Conservation (phyloP, 2,888 invertebrate species). For the Drosophila nr. perissopoda region DNA sequence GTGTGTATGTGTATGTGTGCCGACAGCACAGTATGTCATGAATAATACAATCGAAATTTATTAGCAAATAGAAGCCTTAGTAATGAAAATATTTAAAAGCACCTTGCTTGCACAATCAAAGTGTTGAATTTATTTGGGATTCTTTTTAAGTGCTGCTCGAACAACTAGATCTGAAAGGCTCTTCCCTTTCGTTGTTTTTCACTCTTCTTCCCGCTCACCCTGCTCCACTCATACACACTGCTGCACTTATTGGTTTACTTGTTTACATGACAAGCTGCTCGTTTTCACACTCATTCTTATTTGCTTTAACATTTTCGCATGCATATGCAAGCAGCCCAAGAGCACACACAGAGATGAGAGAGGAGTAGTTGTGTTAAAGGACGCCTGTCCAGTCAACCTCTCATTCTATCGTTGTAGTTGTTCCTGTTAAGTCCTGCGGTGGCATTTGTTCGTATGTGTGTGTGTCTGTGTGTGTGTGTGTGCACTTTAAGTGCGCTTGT, state of each 20-base stretch:
- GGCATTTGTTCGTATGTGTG: constrained; percentile 47
- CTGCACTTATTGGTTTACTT: constrained; percentile 79
- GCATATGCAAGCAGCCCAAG: constrained; percentile 76
- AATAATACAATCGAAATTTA: constrained; percentile 36
- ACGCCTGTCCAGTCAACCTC: constrained; percentile 39
- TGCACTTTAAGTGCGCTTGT: constrained; percentile 76
- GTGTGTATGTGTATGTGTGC: neutral
- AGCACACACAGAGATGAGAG: constrained; percentile 36
- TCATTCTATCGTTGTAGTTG: constrained; percentile 49
- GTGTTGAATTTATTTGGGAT: constrained; percentile 35
- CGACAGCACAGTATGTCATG: constrained; percentile 13
- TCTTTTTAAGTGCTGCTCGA: constrained; percentile 24
- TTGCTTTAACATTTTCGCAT: constrained; percentile 80
- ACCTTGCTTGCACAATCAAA: constrained; percentile 25
- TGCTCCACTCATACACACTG: constrained; percentile 23
- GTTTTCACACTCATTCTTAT: constrained; percentile 81
- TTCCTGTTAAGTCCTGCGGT: constrained; percentile 71
- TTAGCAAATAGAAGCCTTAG: constrained; percentile 18
- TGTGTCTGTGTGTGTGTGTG: constrained; percentile 39
- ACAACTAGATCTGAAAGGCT: constrained; percentile 35
- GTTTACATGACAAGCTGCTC: constrained; percentile 81
- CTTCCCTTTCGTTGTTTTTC: constrained; percentile 17
- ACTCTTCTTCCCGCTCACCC: neutral
- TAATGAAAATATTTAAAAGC: constrained; percentile 8
- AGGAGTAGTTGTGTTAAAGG: constrained; percentile 19